A percentile compares a stretch with the other conserved stretches of the same genome.
These are phyloP conservation scores for Empidonax traillii DNA, from an alignment of 2,113 vertebrate species.

Conservation along the genomic window DNA sequence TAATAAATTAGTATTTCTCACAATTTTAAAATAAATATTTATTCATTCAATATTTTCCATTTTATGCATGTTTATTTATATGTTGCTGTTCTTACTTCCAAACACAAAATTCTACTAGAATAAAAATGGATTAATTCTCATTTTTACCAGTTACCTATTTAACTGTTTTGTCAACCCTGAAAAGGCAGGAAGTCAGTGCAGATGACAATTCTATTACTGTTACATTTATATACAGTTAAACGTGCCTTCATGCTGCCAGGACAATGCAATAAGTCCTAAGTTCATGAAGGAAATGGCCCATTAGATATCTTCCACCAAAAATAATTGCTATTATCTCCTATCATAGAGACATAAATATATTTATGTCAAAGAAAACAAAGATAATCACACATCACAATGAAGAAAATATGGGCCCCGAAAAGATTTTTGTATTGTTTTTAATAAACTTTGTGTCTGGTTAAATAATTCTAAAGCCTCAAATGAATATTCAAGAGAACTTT, in stretches of 20 bases:
- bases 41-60: neutral
- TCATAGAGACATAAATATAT: neutral
- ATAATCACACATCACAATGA: neutral
- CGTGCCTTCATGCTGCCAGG: neutral
- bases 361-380: neutral
- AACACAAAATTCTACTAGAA: neutral
- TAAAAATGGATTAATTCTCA: neutral
- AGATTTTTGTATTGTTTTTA: neutral
- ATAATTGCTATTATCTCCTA: neutral
- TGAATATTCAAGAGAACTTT: neutral
- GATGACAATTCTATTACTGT: neutral
- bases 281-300: neutral
- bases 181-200: neutral
- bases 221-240: neutral
- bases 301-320: neutral
- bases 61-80: neutral
- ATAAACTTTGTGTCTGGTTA: neutral
- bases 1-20: neutral
- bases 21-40: neutral
- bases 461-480: neutral
- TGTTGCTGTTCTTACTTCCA: neutral
- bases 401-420: neutral
- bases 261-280: neutral
- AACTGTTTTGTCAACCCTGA: neutral
- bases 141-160: neutral